Base-by-base conservation (phyloP, 2,797 vertebrate genomes). In the Gymnothorax javanicus region DNA sequence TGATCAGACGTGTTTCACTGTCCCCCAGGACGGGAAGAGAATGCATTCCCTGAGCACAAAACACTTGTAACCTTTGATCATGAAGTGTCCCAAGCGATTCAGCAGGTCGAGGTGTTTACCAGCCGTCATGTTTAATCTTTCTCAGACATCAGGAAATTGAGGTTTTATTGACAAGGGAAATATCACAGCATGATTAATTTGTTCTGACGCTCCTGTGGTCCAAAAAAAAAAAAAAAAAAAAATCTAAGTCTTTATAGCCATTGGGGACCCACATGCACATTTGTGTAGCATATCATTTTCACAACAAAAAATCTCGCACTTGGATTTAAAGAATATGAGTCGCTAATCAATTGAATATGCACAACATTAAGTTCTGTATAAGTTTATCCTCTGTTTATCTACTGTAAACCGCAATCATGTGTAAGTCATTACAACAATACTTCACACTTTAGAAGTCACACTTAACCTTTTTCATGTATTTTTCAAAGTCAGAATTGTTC, bases 101-200 rank as follows among this genome's bases (percentile, higher is more conserved):
- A 23, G 79, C 71, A 64, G 89, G 89, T 86, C 89, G 69, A 85
- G 89, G 83, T 69, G 88, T 84, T 88, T 87, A 87, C 85, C 64
- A 86, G 89, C 87, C 87, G 85, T 89, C 88, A 88, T 82, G 87
- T 88, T 88, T 90, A 86, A 90, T 89, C 88, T 90, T 83, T 83
- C 88, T 87, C 87, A 84, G 87, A 86, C 84, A 84, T 84, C 62
- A 85, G 84, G 88, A 87, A 88, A 89, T 84, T 89, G 87, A 67
- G 88, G 85, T 9, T 2, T 64, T 87, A 88, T 89, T 86, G 89
- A 88, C 88, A 71, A 67, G 88, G 79, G 88, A 89, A 86, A 88
- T 88, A 88, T 88, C 77, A 83, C 82, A 83, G 88, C 82, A 69
- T 88, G 85, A 89, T 84, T 87, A 88, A 91, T 88, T 89, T 85